Evolutionary conservation across 2,888 invertebrate genomes (phyloP), one percentile per base, ranked within the genome.

Genomic region (Myathropa florea): DNA sequence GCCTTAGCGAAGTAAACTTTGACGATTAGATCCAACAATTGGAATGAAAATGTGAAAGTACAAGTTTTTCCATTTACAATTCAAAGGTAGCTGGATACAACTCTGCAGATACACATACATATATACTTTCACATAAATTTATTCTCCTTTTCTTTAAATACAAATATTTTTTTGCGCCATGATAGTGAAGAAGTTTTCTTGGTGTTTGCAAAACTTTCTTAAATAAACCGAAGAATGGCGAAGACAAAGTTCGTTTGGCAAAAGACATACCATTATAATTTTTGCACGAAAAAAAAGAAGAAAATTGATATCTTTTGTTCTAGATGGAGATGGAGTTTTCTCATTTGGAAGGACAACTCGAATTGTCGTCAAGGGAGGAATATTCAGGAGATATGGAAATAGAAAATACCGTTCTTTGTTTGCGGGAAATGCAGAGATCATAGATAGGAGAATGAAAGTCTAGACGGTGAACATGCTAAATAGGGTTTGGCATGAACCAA

Each of bases 21-120:
- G 60, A 21, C 67, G 60, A 80, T 84, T 72, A 82, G 59, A 57
- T 67, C 18, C 55, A 26, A 64, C 70, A 53, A 70, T 70, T 79
- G 39, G 18, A 83, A 57, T 33, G 30, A 46, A 75, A 73, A 63
- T 12, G 14, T n/a, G 23, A 63, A 80, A 53, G 71, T 72, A 82
- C 71, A 85, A 85, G 63, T 85, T 85, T 85, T 82, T 68, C 73
- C 81, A 85, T 81, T 85, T 85, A 60, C 12, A 72, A 36, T 24
- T 55, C 30, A 4, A 68, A 64, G 72, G 80, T 61, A 30, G 21
- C 21, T 73, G n/a, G 21, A n/a, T n/a, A n/a, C n/a, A 21, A 33
- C 75, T 68, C 33, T 18, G 18, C 18, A 7, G 1, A 9, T 6
- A 46, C 18, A 39, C n/a, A n/a, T 14, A 39, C 39, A n/a, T n/a